These are phyloP conservation scores for Leucania comma DNA, from an alignment of 2,888 invertebrate genomes.

Conservation along the genomic window DNA sequence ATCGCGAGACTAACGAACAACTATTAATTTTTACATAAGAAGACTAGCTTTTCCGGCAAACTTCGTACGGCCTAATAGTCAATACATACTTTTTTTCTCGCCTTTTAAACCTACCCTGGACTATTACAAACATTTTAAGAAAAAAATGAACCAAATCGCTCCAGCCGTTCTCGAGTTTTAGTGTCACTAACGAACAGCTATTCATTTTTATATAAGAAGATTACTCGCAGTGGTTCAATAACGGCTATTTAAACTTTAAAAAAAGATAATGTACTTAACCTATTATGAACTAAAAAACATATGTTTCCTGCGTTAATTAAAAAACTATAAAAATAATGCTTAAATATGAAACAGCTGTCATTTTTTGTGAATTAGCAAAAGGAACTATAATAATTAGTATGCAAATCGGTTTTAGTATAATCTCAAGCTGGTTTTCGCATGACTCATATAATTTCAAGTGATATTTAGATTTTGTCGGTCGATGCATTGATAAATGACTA, in stretches of 20 bases:
- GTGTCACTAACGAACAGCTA: too few relatives aligned
- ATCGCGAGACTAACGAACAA: too few relatives aligned
- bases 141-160: too few relatives aligned
- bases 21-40: too few relatives aligned
- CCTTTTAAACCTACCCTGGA: too few relatives aligned
- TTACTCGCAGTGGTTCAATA: not conserved
- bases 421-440: conserved; percentile 54
- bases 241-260: conserved; percentile 6
- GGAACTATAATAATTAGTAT: conserved; percentile 60
- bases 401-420: conserved; percentile 51
- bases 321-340: conserved; percentile 58
- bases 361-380: conserved; percentile 61
- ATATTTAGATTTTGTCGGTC: conserved; percentile 65
- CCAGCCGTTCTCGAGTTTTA: too few relatives aligned
- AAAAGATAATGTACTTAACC: not conserved
- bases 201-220: too few relatives aligned
- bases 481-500: conserved; percentile 61
- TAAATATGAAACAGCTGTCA: conserved; percentile 65
- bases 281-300: conserved; percentile 31
- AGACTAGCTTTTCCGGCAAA: too few relatives aligned
- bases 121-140: too few relatives aligned
- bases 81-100: too few relatives aligned
- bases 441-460: conserved; percentile 59
- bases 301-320: conserved; percentile 44
- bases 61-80: too few relatives aligned